Percentiles rank a stretch among this genome's conserved stretches.
These are phyloP conservation scores for Ephialtes manifestator DNA, from an alignment of 2,888 invertebrate species.

Conservation along the genomic window DNA sequence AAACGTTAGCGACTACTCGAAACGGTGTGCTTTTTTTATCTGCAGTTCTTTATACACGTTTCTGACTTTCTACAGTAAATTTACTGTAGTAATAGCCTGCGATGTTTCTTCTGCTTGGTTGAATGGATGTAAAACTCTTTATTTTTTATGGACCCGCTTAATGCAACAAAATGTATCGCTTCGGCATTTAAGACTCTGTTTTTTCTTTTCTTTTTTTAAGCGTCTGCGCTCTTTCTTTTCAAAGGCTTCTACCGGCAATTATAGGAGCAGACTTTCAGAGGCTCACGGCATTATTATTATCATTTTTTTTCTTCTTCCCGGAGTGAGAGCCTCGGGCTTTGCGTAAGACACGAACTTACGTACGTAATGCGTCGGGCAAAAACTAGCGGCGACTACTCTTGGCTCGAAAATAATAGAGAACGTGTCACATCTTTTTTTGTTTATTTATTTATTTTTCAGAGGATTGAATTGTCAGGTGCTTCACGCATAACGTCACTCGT, in stretches of 20 bases:
- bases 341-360: conserved; percentile 20
- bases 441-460: conserved; percentile 1
- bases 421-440: not conserved
- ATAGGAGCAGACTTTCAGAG: not conserved
- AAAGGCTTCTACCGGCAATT: not conserved
- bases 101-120: not conserved
- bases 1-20: not conserved
- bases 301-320: not conserved
- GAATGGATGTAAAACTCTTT: not conserved
- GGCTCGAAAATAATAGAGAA: conserved; percentile 32
- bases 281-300: not conserved
- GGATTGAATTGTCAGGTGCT: conserved; percentile 5
- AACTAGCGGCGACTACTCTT: not conserved
- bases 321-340: conserved; percentile 16
- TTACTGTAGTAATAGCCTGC: not conserved
- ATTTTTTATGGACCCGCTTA: not conserved
- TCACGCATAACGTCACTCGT: not conserved
- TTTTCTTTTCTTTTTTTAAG: not conserved
- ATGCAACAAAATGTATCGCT: not conserved
- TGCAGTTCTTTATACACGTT: not conserved
- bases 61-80: not conserved
- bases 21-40: not conserved
- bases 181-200: not conserved
- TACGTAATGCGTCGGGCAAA: not conserved
- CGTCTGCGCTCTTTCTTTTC: not conserved